Evolutionary conservation across 2,797 vertebrate species (phyloP).

Genomic region (Amblyopsis hoosieri): DNA sequence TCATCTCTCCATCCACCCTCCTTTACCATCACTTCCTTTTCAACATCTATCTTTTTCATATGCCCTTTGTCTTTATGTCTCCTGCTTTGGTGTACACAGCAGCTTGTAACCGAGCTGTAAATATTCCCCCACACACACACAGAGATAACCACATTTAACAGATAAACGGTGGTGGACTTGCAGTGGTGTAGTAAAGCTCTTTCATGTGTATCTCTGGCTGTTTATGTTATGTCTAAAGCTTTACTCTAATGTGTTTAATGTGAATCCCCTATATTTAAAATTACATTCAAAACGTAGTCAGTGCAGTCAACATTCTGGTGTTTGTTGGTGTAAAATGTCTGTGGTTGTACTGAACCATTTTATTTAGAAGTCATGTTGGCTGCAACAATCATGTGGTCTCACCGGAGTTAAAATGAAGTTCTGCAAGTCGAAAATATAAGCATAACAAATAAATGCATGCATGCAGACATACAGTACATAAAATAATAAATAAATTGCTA

Average conservation of each 20-base stretch:
- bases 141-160: not conserved
- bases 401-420: too few species aligned
- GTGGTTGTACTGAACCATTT: too few species aligned
- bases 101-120: conserved; percentile 4
- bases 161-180: not conserved
- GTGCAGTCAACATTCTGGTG: too few species aligned
- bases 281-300: not conserved
- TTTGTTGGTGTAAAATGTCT: too few species aligned
- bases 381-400: too few species aligned
- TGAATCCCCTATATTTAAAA: not conserved
- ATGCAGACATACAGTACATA: too few species aligned
- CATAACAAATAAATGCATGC: too few species aligned
- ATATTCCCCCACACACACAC: not conserved
- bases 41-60: not conserved
- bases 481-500: too few species aligned
- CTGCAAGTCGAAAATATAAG: too few species aligned
- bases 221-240: conserved; percentile 1
- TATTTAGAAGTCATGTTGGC: too few species aligned
- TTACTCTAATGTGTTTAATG: not conserved
- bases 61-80: not conserved
- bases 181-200: not conserved
- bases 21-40: not conserved
- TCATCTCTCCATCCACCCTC: not conserved
- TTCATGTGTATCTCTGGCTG: not conserved
- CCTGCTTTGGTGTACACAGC: not conserved